Percentiles rank a stretch among this genome's conserved stretches.
These are phyloP conservation scores for Cecropterus lyciades DNA, from an alignment of 1,140 invertebrate genomes.

Conservation along the genomic window DNA sequence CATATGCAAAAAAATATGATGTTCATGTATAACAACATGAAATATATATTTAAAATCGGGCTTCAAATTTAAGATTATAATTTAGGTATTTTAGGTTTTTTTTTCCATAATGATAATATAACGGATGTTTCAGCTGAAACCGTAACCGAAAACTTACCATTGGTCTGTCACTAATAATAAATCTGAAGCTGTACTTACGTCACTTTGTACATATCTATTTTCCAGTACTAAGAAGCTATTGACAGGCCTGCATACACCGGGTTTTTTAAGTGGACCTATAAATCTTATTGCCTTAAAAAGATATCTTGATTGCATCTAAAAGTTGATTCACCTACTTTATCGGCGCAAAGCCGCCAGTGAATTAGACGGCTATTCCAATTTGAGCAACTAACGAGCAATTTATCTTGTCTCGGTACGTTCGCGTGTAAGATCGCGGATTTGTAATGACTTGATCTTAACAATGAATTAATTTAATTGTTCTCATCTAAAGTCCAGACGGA, in stretches of 20 bases:
- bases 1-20: too few species aligned
- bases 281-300: conserved; percentile 21
- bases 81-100: too few species aligned
- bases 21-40: too few species aligned
- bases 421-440: not conserved
- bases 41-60: too few species aligned
- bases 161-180: too few species aligned
- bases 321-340: conserved; percentile 24
- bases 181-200: not conserved
- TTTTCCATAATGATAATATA: too few species aligned
- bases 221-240: not conserved
- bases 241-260: not conserved
- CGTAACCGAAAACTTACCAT: too few species aligned
- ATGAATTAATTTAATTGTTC: too few species aligned
- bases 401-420: conserved; percentile 6
- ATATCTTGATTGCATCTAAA: conserved; percentile 18
- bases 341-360: not conserved
- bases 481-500: too few species aligned
- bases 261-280: conserved; percentile 23
- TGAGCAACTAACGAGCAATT: conserved; percentile 15
- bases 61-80: too few species aligned
- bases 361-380: conserved; percentile 3
- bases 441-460: not conserved
- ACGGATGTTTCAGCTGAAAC: too few species aligned
- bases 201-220: too few species aligned